Evolutionary conservation across 2,113 vertebrate species (phyloP), one percentile per base, ranked within the genome.

Genomic region (Malurus elegans): DNA sequence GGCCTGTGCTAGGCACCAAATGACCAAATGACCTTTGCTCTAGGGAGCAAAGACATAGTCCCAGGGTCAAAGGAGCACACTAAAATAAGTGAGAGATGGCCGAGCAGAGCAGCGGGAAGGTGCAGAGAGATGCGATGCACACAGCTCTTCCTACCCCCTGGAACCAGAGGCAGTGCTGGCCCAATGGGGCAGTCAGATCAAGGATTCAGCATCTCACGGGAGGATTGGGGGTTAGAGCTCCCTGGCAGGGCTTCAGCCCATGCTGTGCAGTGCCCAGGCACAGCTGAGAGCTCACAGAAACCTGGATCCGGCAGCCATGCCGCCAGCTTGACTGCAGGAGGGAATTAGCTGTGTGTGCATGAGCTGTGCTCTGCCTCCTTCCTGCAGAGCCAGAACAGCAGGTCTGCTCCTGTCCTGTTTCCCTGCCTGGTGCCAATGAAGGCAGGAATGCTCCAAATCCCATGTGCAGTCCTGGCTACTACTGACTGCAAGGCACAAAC

Each of bases 321-420:
- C 36, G 28, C 12, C 58, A 31, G 26, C 50, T 8, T 12, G 64
- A 7, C 44, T 20, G 6, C 32, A 34, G 89, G 34, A 83, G 36
- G 31, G 48, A 32, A 31, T 25, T 3, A 61, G 62, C 70, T 9
- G 8, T 7, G 23, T 9, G 1, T 3, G 2, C 2, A 2, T 8
- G 48, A n/a, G 86, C 67, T 67, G 47, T 28, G 81, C 58, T 62
- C 42, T 50, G 51, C 56, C 29, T 29, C 57, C 11, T 8, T 31
- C 53, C 58, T 76, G 48, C 50, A 34, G 72, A 73, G 75, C 79
- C 53, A 36, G 14, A 31, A 5, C 15, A 0, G 18, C 62, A 21
- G 51, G 44, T 12, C 71, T 75, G 61, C 4, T 26, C 56, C 32
- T 29, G 38, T 62, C 53, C 56, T 9, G 0, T 47, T 71, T 61